phyloP scores from a whole-genome alignment of 2,113 vertebrate genomes.

The Anarhynchus alexandrinus region DNA sequence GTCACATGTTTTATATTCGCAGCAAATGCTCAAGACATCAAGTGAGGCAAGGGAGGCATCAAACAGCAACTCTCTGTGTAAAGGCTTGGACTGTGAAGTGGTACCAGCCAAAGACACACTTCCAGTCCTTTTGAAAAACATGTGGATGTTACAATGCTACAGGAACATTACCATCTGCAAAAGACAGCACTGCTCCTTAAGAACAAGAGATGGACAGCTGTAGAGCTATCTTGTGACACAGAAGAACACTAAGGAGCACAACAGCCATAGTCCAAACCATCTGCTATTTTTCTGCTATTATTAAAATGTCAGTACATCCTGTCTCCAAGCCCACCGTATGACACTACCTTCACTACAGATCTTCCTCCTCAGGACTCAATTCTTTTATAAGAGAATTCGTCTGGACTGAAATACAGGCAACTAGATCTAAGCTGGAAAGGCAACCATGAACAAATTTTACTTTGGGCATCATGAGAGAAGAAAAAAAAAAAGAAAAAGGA shows the following conservation, averaged over 20 bases:
- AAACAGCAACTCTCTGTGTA: background rate
- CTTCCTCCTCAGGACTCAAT: background rate
- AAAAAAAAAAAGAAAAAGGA: background rate
- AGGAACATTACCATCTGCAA: background rate
- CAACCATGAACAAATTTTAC: background rate
- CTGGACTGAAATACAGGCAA: background rate
- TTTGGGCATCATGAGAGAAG: background rate
- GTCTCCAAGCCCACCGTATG: background rate
- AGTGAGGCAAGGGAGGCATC: background rate
- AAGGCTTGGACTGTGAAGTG: background rate
- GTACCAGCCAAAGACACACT: background rate
- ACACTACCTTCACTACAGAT: background rate
- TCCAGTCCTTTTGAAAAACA: background rate
- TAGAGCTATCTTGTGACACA: background rate
- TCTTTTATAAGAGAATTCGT: background rate
- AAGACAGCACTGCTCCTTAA: background rate
- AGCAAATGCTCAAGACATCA: background rate
- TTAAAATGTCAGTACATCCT: background rate
- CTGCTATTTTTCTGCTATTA: background rate
- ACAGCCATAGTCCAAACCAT: background rate
- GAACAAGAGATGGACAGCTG: background rate
- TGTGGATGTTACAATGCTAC: background rate
- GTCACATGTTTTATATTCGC: fast-evolving
- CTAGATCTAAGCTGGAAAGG: background rate
- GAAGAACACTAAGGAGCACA: background rate